A percentile compares a stretch with the other conserved stretches of the same genome.
These are phyloP conservation scores for Heliconius aoede DNA, from an alignment of 2,888 invertebrate species.

Conservation along the genomic window DNA sequence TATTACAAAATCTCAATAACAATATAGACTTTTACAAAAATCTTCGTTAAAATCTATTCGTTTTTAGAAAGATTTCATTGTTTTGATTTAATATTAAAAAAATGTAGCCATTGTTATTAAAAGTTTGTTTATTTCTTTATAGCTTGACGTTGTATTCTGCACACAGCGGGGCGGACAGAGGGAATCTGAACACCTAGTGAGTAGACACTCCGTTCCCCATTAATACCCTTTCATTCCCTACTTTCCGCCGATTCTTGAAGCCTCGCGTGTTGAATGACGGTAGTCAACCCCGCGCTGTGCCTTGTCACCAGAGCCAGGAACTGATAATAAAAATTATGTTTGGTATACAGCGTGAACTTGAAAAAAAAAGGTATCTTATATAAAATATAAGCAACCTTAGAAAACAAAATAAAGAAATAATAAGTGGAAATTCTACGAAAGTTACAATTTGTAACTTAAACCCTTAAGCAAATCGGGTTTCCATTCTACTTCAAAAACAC, in stretches of 20 bases:
- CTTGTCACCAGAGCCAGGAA: too few species aligned
- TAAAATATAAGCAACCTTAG: not conserved
- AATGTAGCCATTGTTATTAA: not conserved
- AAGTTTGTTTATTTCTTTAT: too few species aligned
- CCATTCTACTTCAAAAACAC: not conserved
- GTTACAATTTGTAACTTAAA: conserved; percentile 3
- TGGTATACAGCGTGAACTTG: too few species aligned
- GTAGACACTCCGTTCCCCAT: not conserved
- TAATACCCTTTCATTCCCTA: too few species aligned
- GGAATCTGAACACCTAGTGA: not conserved
- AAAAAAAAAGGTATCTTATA: too few species aligned
- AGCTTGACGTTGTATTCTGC: too few species aligned
- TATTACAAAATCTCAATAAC: conserved; percentile 25
- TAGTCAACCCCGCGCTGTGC: too few species aligned
- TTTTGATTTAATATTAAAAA: not conserved
- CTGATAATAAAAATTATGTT: too few species aligned
- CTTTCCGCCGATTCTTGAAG: too few species aligned
- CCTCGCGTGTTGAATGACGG: too few species aligned
- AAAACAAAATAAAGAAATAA: not conserved
- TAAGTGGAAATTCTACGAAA: not conserved
- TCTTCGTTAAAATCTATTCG: not conserved
- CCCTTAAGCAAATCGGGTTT: not conserved
- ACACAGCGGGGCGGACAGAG: not conserved
- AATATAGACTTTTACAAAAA: not conserved
- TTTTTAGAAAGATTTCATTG: not conserved